phyloP scores from a whole-genome alignment of 2,113 vertebrate genomes.

The Percopsis transmontana region DNA sequence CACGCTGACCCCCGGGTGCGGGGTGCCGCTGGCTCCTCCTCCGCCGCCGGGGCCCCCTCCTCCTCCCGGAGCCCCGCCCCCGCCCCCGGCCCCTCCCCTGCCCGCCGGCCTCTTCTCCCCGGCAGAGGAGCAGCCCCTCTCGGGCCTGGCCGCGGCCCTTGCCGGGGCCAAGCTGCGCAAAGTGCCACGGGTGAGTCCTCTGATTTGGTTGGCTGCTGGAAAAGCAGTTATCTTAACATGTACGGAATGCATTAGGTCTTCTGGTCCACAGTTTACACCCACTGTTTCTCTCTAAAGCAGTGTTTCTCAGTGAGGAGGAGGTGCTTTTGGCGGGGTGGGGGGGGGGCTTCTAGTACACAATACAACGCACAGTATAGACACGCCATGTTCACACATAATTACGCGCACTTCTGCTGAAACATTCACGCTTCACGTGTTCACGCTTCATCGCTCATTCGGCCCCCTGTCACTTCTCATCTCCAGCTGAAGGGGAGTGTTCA shows the following conservation, averaged over 20 bases:
- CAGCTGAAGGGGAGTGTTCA: background rate
- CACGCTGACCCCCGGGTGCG: slow-evolving; percentile 59
- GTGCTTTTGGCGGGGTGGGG: no score
- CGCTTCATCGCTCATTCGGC: background rate
- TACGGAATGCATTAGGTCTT: no score
- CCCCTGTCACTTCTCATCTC: background rate
- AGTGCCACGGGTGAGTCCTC: slow-evolving; percentile 87
- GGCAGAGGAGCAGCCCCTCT: slow-evolving; percentile 86
- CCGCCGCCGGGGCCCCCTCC: slow-evolving; percentile 81
- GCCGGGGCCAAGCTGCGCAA: slow-evolving; percentile 95
- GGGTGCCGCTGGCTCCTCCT: slow-evolving; percentile 56
- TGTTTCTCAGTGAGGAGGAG: no score
- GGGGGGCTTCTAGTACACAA: no score
- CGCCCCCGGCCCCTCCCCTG: slow-evolving; percentile 92
- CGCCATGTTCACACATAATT: background rate
- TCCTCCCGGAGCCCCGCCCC: slow-evolving; percentile 76
- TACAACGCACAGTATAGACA: background rate
- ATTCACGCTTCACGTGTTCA: no score
- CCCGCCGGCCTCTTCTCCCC: slow-evolving; percentile 84
- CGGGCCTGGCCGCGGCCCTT: slow-evolving; percentile 92
- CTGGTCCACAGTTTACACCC: no score
- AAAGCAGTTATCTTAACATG: background rate
- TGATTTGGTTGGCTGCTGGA: background rate
- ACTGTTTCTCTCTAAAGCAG: no score
- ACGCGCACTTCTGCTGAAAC: background rate